phyloP scores from a whole-genome alignment of 2,113 vertebrate species.

The Merops nubicus region DNA sequence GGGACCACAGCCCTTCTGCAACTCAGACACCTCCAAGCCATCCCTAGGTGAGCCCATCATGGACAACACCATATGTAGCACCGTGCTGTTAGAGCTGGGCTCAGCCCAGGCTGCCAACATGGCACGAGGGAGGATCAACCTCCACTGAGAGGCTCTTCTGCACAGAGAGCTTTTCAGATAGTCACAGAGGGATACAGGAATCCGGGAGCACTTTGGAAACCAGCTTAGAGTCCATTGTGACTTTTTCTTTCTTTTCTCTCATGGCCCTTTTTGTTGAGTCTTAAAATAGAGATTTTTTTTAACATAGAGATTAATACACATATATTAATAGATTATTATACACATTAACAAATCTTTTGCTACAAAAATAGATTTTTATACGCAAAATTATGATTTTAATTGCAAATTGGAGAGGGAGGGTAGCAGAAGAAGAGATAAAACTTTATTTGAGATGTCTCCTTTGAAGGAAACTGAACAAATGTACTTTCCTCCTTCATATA shows the following conservation, averaged over 20 bases:
- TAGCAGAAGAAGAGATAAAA: background rate
- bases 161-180: background rate
- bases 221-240: background rate
- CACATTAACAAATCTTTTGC: background rate
- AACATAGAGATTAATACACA: background rate
- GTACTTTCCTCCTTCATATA: constrained; percentile 51
- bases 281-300: constrained; percentile 9
- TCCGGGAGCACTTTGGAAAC: background rate
- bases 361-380: constrained; percentile 45
- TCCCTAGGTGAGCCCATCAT: background rate
- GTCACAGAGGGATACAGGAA: background rate
- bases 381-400: constrained; percentile 37
- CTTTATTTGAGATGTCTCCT: constrained; percentile 40
- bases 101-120: background rate
- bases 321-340: constrained; percentile 1
- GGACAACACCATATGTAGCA: background rate
- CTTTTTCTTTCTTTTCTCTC: background rate
- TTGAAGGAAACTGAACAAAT: constrained; percentile 53
- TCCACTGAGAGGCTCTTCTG: background rate
- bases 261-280: background rate
- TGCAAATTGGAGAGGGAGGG: constrained; percentile 14
- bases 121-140: background rate
- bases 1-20: background rate
- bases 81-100: background rate
- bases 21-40: background rate